Conservation (phyloP, 2,113 vertebrate genomes). For the Puntigrus tetrazona region DNA sequence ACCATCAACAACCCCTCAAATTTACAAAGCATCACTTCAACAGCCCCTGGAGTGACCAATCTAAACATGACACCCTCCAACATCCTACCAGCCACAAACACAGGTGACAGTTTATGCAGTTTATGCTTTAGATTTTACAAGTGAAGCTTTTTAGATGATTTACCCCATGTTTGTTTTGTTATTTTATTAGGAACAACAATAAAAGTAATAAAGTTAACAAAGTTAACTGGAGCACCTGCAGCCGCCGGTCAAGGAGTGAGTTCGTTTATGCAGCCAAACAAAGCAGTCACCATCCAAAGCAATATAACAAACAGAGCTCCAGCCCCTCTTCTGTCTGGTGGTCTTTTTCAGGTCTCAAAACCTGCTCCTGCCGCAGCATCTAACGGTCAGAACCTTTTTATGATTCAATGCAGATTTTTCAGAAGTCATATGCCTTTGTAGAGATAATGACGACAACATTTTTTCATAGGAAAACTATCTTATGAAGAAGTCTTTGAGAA, state of each 20-base stretch:
- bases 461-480: background rate
- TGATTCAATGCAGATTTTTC: background rate
- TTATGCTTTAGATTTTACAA: background rate
- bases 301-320: background rate
- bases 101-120: background rate
- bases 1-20: constrained; percentile 77
- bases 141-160: background rate
- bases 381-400: constrained; percentile 33
- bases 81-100: background rate
- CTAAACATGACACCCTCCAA: constrained; percentile 27
- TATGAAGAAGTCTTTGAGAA: background rate
- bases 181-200: background rate
- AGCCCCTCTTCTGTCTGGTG: background rate
- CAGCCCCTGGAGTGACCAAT: constrained; percentile 13
- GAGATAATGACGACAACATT: background rate
- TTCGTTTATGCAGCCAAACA: background rate
- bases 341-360: background rate
- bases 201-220: constrained; percentile 19
- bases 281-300: background rate
- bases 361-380: background rate
- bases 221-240: background rate
- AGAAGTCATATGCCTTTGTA: background rate
- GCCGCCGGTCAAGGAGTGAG: background rate
- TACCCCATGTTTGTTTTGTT: background rate
- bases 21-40: constrained; percentile 18